A percentile compares a stretch with the other conserved stretches of the same genome.
These are phyloP conservation scores for Gymnobelideus leadbeateri DNA, from an alignment of 2,113 vertebrate genomes.

Conservation along the genomic window DNA sequence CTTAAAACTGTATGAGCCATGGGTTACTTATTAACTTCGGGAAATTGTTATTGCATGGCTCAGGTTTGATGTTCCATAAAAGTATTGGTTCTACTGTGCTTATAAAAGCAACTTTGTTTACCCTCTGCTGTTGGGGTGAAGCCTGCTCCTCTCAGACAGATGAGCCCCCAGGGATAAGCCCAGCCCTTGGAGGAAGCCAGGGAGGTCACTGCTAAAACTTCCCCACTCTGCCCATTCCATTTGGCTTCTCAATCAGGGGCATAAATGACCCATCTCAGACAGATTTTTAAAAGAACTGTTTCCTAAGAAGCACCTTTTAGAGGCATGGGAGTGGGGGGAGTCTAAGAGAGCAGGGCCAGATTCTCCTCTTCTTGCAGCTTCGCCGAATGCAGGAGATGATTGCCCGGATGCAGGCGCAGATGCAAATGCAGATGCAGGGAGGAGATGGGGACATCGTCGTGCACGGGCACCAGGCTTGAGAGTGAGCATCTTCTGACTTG, in stretches of 20 bases:
- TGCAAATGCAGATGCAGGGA: constrained; percentile 92
- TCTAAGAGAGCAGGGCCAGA: rapidly evolving
- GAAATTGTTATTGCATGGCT: not conserved
- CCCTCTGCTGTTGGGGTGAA: not conserved
- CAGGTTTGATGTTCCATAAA: not conserved
- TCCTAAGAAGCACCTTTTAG: not conserved
- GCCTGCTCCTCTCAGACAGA: not conserved
- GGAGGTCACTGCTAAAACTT: not conserved
- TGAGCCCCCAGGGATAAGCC: not conserved
- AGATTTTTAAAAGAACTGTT: not conserved
- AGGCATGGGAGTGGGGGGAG: not conserved
- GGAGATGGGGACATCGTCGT: constrained; percentile 85
- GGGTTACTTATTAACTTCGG: not conserved
- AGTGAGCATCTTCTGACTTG: not conserved
- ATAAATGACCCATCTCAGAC: not conserved
- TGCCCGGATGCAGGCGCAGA: constrained; percentile 96
- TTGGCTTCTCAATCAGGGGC: not conserved
- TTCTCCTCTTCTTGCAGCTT: constrained; percentile 83
- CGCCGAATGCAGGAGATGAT: constrained; percentile 99
- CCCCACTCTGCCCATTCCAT: not conserved
- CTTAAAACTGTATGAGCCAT: not conserved
- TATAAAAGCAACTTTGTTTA: no score
- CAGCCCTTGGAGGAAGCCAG: not conserved
- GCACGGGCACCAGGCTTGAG: constrained; percentile 84
- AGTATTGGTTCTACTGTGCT: not conserved